Base-by-base conservation (phyloP, 2,797 vertebrate genomes). In the Anguilla anguilla region DNA sequence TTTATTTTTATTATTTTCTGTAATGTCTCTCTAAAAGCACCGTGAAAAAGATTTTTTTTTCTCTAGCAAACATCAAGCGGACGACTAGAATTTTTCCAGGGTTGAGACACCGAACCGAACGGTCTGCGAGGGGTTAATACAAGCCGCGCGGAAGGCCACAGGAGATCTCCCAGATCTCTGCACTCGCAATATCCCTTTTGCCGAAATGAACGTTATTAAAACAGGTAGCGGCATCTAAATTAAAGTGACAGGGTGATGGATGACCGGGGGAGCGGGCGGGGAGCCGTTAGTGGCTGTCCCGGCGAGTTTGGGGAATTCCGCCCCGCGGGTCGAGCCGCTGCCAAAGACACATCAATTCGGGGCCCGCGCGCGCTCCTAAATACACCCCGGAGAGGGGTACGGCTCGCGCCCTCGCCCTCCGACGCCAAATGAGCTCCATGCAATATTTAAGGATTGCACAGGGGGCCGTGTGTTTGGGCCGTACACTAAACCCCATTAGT, bases 191-290 rank as follows among this genome's bases (percentile, higher is more conserved):
- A 97, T 97, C 96, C 97, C 95, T 95, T 2, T 35, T 28, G 35
- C 25, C 95, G 95, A 97, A 97, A 98, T 96, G 97, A 97, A 96
- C 94, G 96, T 97, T 97, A 97, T 96, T 96, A 96, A 96, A 97
- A 97, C 96, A 97, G 98, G 97, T 97, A 98, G 97, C 96, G 96
- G 96, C 95, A 96, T 97, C 96, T 98, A 97, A 97, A 98, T 98
- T 97, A 98, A 97, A 96, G 95, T 97, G 97, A 97, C 97, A 97
- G 96, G 9, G 94, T 98, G 97, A 98, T 97, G 97, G 97, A 98
- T 98, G 97, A 96, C 94, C 93, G 91, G 91, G 89, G 95, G 94
- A 96, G 95, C 95, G 94, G 95, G 69, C 95, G 96, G 95, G 95
- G 91, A 96, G 95, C 92, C 92, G 92, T 97, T 97, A 96, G 95